Evolutionary conservation across 2,888 invertebrate genomes (phyloP).

Genomic region (Trichopoda pennipes): DNA sequence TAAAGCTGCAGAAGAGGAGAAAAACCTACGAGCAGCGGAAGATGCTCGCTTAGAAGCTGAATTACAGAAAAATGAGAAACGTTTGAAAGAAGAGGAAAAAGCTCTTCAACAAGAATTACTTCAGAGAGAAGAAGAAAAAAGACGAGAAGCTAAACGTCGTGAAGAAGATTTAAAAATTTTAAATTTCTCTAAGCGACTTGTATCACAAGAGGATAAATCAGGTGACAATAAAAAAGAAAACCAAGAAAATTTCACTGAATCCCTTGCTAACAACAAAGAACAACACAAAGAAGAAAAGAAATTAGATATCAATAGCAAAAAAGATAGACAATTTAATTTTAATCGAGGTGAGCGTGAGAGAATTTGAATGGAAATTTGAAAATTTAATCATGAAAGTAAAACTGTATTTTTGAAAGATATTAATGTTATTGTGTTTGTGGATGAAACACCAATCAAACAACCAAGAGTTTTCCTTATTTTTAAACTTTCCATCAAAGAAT

Average conservation of each 20-base stretch:
- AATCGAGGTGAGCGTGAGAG: conserved; percentile 81
- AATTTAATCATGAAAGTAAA: conserved; percentile 40
- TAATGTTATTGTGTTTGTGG: conserved; percentile 70
- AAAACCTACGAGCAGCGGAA: conserved; percentile 70
- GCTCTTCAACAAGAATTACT: conserved; percentile 72
- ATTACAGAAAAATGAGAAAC: conserved; percentile 72
- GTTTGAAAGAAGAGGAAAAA: conserved; percentile 73
- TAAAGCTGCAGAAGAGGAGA: conserved; percentile 46
- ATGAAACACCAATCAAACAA: conserved; percentile 56
- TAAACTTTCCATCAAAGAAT: conserved; percentile 21
- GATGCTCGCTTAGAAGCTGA: conserved; percentile 74
- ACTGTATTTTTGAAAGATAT: conserved; percentile 45
- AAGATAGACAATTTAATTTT: conserved; percentile 79
- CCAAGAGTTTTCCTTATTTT: conserved; percentile 10
- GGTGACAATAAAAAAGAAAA: conserved; percentile 74
- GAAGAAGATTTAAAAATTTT: conserved; percentile 76
- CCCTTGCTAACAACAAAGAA: conserved; percentile 71
- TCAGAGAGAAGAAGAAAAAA: conserved; percentile 71
- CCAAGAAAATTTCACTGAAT: conserved; percentile 70
- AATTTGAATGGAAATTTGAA: conserved; percentile 67
- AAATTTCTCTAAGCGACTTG: conserved; percentile 74
- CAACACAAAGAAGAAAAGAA: conserved; percentile 70
- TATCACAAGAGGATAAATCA: conserved; percentile 72
- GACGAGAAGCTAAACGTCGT: conserved; percentile 75
- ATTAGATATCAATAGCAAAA: conserved; percentile 80